These are phyloP conservation scores for Alviniconcha marisindica DNA, from an alignment of 1,140 invertebrate species.

Conservation along the genomic window DNA sequence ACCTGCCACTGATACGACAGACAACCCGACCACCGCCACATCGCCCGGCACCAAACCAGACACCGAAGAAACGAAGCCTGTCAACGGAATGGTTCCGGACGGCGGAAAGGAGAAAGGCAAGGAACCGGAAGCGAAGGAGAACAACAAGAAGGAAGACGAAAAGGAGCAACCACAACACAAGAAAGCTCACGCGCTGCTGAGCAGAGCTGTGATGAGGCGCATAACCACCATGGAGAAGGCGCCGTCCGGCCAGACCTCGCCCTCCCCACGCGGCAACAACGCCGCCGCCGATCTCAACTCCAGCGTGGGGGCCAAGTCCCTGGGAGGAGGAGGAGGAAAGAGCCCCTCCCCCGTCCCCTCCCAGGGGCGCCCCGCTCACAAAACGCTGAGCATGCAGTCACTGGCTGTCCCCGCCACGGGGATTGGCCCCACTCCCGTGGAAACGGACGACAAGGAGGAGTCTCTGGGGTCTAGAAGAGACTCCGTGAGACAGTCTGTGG, in stretches of 20 bases:
- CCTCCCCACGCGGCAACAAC: neutral
- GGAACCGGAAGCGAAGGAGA: neutral
- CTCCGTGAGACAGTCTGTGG: constrained; percentile 48
- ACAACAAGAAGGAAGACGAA: neutral
- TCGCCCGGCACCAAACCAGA: neutral
- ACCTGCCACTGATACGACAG: too few species aligned
- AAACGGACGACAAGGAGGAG: constrained; percentile 37
- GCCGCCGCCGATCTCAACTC: neutral
- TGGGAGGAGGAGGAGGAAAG: neutral
- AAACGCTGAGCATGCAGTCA: constrained; percentile 46
- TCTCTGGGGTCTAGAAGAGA: constrained; percentile 49
- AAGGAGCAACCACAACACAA: neutral
- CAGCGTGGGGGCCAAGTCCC: neutral
- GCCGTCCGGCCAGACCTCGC: neutral
- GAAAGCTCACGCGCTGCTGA: constrained; percentile 1
- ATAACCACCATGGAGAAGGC: neutral
- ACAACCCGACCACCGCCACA: too few species aligned
- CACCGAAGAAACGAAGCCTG: neutral
- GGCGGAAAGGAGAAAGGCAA: neutral
- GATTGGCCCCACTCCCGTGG: neutral
- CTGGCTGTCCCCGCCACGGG: constrained; percentile 32
- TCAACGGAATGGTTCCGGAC: neutral
- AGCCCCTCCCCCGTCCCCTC: neutral
- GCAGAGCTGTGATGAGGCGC: neutral
- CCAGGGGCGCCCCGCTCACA: constrained; percentile 15